Evolutionary conservation across 2,113 vertebrate genomes (phyloP).

Genomic region (Python bivittatus): DNA sequence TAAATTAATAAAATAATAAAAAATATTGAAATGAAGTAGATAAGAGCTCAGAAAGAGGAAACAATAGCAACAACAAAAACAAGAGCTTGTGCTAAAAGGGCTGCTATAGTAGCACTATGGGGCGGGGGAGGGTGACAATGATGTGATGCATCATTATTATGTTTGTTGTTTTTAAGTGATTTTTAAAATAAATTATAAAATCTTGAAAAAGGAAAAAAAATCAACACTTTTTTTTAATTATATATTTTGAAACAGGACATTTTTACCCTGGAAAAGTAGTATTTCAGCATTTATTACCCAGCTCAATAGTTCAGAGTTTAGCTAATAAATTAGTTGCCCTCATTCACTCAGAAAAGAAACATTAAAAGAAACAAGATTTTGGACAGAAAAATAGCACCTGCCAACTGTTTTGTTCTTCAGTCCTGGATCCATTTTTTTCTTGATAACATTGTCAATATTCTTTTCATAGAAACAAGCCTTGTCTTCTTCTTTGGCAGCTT

Average conservation of each 20-base stretch:
- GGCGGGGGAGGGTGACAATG: too few relatives aligned
- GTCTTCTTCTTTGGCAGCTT: conserved; percentile 15
- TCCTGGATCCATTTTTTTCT: neutral
- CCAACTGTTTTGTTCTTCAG: conserved; percentile 23
- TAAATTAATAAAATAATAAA: neutral
- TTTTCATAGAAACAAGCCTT: conserved; percentile 18
- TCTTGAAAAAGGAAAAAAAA: neutral
- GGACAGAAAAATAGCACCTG: neutral
- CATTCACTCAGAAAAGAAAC: conserved; percentile 6
- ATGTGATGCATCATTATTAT: neutral
- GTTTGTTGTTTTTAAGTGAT: neutral
- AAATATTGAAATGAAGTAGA: neutral
- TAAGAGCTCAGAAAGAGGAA: neutral
- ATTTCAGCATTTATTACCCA: conserved; percentile 19
- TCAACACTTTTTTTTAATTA: neutral
- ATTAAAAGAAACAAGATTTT: conserved; percentile 18
- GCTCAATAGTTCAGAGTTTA: neutral
- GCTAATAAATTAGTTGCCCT: neutral
- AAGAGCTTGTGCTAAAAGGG: neutral
- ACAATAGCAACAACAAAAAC: neutral
- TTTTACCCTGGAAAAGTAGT: neutral
- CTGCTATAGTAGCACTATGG: neutral
- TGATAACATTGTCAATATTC: neutral
- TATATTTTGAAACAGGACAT: neutral
- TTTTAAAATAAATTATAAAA: neutral